These are phyloP conservation scores for Oxyscelio sp. DNA, from an alignment of 2,888 invertebrate species.

Conservation along the genomic window DNA sequence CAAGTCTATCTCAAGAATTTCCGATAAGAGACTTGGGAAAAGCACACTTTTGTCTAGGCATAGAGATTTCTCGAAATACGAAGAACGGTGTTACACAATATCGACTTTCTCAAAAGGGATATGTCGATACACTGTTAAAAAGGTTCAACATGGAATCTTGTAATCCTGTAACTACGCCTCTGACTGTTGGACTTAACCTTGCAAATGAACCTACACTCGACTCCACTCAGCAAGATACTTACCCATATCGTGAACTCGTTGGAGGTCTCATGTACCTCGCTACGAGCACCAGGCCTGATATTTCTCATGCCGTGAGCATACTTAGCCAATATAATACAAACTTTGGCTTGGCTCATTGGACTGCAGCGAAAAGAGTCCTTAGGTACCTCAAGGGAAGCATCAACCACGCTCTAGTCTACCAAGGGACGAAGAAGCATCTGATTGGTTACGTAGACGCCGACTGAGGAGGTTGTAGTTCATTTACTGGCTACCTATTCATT, in stretches of 20 bases:
- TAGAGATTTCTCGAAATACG: constrained; percentile 62
- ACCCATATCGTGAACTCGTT: background rate
- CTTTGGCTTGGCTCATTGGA: constrained; percentile 13
- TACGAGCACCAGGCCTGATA: constrained; percentile 16
- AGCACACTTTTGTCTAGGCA: constrained; percentile 74
- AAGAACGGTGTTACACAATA: background rate
- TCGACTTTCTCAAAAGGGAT: constrained; percentile 22
- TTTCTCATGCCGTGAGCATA: constrained; percentile 13
- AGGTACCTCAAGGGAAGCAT: constrained; percentile 21
- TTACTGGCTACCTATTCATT: constrained; percentile 33
- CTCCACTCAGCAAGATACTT: background rate
- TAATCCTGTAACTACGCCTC: constrained; percentile 50
- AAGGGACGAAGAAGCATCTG: constrained; percentile 5
- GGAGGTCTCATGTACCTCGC: constrained; percentile 25
- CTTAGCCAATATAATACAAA: constrained; percentile 26
- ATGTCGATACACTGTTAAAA: constrained; percentile 46
- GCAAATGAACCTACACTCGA: background rate
- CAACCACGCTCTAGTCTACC: background rate
- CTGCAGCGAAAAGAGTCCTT: constrained; percentile 17
- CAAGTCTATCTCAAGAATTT: constrained; percentile 51
- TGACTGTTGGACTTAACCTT: constrained; percentile 1
- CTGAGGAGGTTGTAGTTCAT: constrained; percentile 48
- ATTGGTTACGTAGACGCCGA: constrained; percentile 47
- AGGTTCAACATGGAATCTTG: constrained; percentile 67
- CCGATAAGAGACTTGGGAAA: constrained; percentile 73